Evolutionary conservation across 2,888 invertebrate species (phyloP), one percentile per base, ranked within the genome.

Genomic region (Cylindroiulus punctatus): DNA sequence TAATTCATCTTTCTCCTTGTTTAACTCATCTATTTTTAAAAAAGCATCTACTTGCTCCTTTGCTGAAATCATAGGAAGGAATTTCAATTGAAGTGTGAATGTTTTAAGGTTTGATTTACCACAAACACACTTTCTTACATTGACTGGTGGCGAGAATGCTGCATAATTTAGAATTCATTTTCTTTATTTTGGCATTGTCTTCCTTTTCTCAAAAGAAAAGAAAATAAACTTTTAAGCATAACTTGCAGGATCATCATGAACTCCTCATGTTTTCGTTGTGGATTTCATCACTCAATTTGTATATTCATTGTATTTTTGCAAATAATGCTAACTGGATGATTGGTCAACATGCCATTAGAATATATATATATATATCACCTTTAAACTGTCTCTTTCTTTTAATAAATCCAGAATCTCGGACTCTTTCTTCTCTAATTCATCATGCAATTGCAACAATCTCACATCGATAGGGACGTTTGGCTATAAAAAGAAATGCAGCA

Each of bases 31-130:
- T 85, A 95, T 93, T 90, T 95, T 95, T 84, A 94, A 92, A 87
- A 96, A 90, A 19, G 95, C 93, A 88, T 94, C 93, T 0, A 95
- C 95, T 91, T 95, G 95, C 89, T 95, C 95, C 91, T 94, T 94
- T 95, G 95, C 96, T 95, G 88, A 52, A 89, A 89, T 32, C 36
- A n/a, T 84, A 85, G 57, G 84, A 82, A 84, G 57, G 86, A 86
- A 84, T 19, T 19, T 57, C 87, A 86, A 76, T 76, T 2, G 30
- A 76, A 76, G 30, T 30, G 8, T 0, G 1, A 76, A 76, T 76
- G 30, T 76, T 4, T 30, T 12, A 10, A 12, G 14, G n/a, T n/a
- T n/a, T n/a, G 30, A 76, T 26, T 65, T 26, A 44, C 44, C 0
- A 22, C 17, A 10, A 87, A 92, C 94, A 93, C 91, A 95, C 95